Base-by-base conservation (phyloP, 2,113 vertebrate species). In the Damaliscus lunatus region DNA sequence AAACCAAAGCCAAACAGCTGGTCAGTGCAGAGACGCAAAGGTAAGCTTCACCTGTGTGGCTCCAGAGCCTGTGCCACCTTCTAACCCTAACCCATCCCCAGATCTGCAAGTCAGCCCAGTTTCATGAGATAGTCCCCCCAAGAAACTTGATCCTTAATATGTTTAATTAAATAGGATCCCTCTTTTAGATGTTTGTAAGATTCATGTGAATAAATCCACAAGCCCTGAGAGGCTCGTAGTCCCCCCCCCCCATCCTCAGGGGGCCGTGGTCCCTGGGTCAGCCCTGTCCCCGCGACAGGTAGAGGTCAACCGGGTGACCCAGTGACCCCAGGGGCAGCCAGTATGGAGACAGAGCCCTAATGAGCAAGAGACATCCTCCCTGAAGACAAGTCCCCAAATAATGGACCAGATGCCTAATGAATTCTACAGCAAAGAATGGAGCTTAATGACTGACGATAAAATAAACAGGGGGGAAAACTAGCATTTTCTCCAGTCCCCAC, bases 21-120 rank as follows among this genome's bases (percentile, higher is more conserved):
- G 31, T 50, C 16, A 0, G 31, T 4, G 53, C 6, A 5, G 40
- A 15, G 6, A n/a, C 0, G 1, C 0, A 9, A 4, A 19, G 1
- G 2, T 10, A 2, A 23, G 14, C n/a, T 43, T 5, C 0, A 4
- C 23, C 43, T 4, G 17, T n/a, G 53, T 2, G 52, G 2, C 25
- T 3, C n/a, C 52, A 64, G 9, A n/a, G 40, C 59, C 46, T 1
- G 21, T 7, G 27, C 6, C 11, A 8, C 0, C 13, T 16, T 23
- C 80, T 8, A 3, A 36, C 8, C n/a, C 25, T 16, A 9, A 17
- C 9, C 23, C 8, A 14, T 7, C 40, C 71, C 50, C 71, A 67
- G 0, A 19, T 3, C 15, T 29, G 16, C 57, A 16, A 4, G 17
- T 40, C 83, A 19, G 74, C 25, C 46, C 55, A 4, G 4, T 1